Evolutionary conservation across 2,888 invertebrate species (phyloP).

Genomic region (Drosophila leonis): DNA sequence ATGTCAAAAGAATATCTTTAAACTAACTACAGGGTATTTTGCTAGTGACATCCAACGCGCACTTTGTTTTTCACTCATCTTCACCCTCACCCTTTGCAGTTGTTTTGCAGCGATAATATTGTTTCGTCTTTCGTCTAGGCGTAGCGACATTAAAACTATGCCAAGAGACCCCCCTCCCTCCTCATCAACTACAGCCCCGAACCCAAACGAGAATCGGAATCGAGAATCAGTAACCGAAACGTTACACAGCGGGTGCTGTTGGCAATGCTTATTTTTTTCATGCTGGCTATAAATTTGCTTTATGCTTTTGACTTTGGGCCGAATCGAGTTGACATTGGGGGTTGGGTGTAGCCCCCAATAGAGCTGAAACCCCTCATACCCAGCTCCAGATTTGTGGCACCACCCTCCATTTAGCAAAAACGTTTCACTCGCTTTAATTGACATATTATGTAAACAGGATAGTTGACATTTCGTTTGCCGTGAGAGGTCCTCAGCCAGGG

Average conservation of each 20-base stretch:
- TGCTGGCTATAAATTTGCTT: constrained; percentile 54
- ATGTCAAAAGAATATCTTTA: background rate
- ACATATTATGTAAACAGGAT: constrained; percentile 82
- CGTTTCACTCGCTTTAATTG: constrained; percentile 66
- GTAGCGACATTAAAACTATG: constrained; percentile 64
- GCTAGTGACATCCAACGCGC: background rate
- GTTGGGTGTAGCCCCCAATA: constrained; percentile 8
- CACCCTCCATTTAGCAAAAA: constrained; percentile 11
- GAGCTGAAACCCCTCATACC: background rate
- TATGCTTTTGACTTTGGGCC: constrained; percentile 44
- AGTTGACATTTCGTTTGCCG: constrained; percentile 69
- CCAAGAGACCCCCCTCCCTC: constrained; percentile 27
- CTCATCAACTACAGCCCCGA: background rate
- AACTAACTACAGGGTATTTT: constrained; percentile 5
- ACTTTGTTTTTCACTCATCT: background rate
- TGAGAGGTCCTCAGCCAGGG: constrained; percentile 17
- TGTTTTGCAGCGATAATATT: constrained; percentile 45
- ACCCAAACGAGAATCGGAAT: constrained; percentile 1
- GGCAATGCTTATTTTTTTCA: constrained; percentile 33
- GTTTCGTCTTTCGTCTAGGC: constrained; percentile 48
- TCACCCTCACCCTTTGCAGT: constrained; percentile 39
- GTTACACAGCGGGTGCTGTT: constrained; percentile 42
- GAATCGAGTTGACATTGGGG: constrained; percentile 52
- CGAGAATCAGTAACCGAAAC: constrained; percentile 8
- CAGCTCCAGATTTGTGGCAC: background rate